A percentile compares a stretch with the other conserved stretches of the same genome.
These are phyloP conservation scores for Hippolais icterina DNA, from an alignment of 2,113 vertebrate species.

Conservation along the genomic window DNA sequence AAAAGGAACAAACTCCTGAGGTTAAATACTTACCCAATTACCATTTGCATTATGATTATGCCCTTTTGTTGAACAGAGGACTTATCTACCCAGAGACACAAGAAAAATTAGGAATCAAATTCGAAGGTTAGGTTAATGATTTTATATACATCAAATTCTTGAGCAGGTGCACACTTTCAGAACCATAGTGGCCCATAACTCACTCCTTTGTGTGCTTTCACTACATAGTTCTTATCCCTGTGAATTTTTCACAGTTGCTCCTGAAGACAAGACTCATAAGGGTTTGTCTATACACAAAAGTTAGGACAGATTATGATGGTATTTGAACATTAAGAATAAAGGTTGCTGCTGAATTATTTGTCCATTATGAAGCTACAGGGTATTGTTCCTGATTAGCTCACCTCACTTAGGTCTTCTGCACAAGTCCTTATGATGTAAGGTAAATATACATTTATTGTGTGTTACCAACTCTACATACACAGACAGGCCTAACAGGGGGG, in stretches of 20 bases:
- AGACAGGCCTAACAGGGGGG: accelerated
- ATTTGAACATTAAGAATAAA: not conserved
- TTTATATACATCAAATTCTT: not conserved
- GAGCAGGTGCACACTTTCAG: not conserved
- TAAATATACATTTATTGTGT: not conserved
- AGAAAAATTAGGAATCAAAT: not conserved
- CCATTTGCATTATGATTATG: not conserved
- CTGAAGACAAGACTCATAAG: not conserved
- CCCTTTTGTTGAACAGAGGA: not conserved
- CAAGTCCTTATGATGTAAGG: not conserved
- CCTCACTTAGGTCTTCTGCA: not conserved
- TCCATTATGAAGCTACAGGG: not conserved
- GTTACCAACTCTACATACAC: not conserved
- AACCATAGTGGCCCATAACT: not conserved
- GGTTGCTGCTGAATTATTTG: not conserved
- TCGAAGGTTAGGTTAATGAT: not conserved
- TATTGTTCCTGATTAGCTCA: not conserved
- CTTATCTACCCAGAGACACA: not conserved
- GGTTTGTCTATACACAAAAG: not conserved
- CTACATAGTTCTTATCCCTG: not conserved
- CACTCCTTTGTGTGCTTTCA: not conserved
- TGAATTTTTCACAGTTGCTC: not conserved
- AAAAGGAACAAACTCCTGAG: not conserved
- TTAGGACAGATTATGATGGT: not conserved
- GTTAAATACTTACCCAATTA: not conserved